Conservation (phyloP, 2,888 invertebrate species). For the Phengaris arion region DNA sequence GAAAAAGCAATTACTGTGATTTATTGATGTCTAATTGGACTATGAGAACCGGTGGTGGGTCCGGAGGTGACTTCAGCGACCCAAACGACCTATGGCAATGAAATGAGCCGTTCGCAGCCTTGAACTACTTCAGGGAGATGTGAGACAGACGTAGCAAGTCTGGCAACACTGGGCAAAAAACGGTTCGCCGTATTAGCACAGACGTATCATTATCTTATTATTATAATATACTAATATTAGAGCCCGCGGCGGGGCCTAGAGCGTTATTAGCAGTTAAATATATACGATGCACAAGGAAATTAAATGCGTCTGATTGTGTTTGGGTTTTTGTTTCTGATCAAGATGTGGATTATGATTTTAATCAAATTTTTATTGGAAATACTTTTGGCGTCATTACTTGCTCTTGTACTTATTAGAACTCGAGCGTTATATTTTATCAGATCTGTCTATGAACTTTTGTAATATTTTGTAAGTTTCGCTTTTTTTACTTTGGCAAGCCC, state of each 20-base stretch:
- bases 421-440: not conserved
- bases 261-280: slow-evolving; percentile 33
- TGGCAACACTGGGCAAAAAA: slow-evolving; percentile 64
- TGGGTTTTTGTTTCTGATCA: slow-evolving; percentile 5
- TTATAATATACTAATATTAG: slow-evolving; percentile 51
- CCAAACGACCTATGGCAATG: slow-evolving; percentile 69
- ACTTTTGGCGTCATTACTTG: not conserved
- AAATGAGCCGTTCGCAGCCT: slow-evolving; percentile 61
- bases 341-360: slow-evolving; percentile 16
- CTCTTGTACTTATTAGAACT: not conserved
- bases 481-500: no score
- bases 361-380: not conserved
- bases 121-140: slow-evolving; percentile 73
- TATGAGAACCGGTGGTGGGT: slow-evolving; percentile 46
- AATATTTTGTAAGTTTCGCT: no score
- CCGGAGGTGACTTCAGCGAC: slow-evolving; percentile 67
- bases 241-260: slow-evolving; percentile 43
- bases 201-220: slow-evolving; percentile 76
- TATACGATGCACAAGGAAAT: slow-evolving; percentile 27
- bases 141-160: slow-evolving; percentile 58
- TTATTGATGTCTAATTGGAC: slow-evolving; percentile 47
- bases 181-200: slow-evolving; percentile 62
- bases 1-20: slow-evolving; percentile 49
- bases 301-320: slow-evolving; percentile 28
- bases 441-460: no score